phyloP scores from a whole-genome alignment of 2,113 vertebrate genomes.

The Ptychochromis oligacanthus region DNA sequence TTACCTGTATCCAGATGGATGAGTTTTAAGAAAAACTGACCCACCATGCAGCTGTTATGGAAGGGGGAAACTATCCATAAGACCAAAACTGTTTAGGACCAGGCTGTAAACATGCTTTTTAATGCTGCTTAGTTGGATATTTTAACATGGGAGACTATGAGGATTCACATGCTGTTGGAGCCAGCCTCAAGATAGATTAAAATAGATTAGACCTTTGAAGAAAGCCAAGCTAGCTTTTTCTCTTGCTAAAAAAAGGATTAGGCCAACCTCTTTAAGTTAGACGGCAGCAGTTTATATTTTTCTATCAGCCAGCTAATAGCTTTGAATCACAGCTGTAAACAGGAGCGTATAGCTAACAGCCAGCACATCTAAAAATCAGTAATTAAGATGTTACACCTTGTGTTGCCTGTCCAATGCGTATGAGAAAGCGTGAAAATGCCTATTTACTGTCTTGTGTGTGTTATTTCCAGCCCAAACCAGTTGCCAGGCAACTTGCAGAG shows the following conservation, averaged over 20 bases:
- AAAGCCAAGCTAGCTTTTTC: neutral
- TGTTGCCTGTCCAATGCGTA: neutral
- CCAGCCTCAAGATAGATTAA: too few species aligned
- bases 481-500: neutral
- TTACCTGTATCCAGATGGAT: neutral
- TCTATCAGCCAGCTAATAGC: neutral
- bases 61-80: too few species aligned
- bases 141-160: neutral
- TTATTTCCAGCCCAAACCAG: neutral
- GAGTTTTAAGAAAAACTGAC: neutral
- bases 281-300: neutral
- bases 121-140: neutral
- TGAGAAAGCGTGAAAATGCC: neutral
- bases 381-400: neutral
- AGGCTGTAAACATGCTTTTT: neutral
- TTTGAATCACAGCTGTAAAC: neutral
- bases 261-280: neutral
- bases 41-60: neutral
- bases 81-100: neutral
- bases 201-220: neutral
- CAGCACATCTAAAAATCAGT: neutral
- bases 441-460: neutral
- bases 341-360: too few species aligned
- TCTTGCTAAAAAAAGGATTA: neutral
- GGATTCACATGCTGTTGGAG: too few species aligned